phyloP scores from a whole-genome alignment of 2,113 vertebrate genomes.

The Equus quagga region DNA sequence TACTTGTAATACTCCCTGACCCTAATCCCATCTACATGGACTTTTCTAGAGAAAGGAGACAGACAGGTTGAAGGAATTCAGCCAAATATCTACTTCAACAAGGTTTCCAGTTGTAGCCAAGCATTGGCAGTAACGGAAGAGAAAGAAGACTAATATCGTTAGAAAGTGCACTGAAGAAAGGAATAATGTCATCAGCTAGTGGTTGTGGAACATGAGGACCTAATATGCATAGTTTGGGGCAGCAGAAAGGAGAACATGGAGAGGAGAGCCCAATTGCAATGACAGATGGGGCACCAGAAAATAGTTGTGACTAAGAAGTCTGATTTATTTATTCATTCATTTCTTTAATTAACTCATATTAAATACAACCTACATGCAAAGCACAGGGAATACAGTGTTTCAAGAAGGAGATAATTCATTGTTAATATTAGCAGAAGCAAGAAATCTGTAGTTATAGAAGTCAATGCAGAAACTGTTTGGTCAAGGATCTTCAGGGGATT shows the following conservation, averaged over 20 bases:
- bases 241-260: background rate
- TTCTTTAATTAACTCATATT: background rate
- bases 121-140: background rate
- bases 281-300: background rate
- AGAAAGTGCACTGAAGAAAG: background rate
- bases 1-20: background rate
- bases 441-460: background rate
- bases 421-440: background rate
- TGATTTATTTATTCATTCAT: background rate
- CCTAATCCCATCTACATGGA: background rate
- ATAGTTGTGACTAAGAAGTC: background rate
- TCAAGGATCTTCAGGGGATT: background rate
- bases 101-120: background rate
- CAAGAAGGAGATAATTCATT: background rate
- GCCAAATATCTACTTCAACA: background rate
- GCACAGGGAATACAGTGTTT: background rate
- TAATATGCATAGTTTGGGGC: background rate
- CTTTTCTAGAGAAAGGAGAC: background rate
- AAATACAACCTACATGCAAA: background rate
- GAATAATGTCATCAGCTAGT: background rate
- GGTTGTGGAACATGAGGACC: background rate
- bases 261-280: background rate
- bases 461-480: background rate
- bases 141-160: background rate
- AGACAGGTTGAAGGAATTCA: background rate